A percentile compares a stretch with the other conserved stretches of the same genome.
These are phyloP conservation scores for Prinia subflava DNA, from an alignment of 2,113 vertebrate genomes.

Conservation along the genomic window DNA sequence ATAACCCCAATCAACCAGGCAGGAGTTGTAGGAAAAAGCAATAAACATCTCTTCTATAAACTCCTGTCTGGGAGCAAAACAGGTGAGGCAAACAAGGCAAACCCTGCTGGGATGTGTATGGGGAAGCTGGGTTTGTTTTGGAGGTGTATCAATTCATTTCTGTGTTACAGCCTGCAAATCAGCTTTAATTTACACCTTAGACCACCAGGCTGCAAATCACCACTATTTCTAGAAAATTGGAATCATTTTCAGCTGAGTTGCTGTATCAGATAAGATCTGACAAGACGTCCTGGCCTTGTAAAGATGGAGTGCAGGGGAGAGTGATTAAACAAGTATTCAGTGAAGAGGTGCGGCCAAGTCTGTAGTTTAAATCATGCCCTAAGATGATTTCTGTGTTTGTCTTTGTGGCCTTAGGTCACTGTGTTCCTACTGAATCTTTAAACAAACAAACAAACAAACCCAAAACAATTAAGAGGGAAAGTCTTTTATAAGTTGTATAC, in stretches of 20 bases:
- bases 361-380: background rate
- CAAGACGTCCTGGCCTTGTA: background rate
- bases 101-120: background rate
- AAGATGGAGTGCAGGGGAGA: background rate
- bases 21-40: background rate
- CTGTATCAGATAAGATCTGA: background rate
- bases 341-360: background rate
- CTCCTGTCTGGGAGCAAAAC: background rate
- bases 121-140: background rate
- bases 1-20: background rate
- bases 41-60: background rate
- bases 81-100: background rate
- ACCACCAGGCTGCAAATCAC: background rate
- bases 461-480: background rate
- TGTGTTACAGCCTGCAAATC: background rate
- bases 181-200: background rate
- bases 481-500: background rate
- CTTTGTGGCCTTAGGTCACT: background rate
- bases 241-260: background rate
- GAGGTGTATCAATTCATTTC: no score
- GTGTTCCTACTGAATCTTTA: background rate
- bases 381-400: background rate
- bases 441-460: background rate
- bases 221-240: background rate
- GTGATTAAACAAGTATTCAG: background rate